Base-by-base conservation (phyloP, 53 echinoderm and acorn worm species). In the Echinometra lucunter region DNA sequence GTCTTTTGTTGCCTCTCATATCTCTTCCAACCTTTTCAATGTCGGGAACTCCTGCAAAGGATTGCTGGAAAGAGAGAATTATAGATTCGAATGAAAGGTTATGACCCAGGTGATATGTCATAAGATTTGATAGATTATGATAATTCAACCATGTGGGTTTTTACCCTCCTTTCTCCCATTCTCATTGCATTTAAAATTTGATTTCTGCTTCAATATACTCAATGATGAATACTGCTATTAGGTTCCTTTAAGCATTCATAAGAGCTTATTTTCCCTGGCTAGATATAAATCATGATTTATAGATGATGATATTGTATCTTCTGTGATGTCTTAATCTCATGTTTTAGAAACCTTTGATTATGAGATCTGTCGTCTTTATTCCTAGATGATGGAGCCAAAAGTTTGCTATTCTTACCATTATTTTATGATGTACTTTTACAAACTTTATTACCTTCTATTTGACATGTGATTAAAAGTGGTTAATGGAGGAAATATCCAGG, bases 281-380 rank as follows among this genome's bases (percentile, higher is more conserved):
- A 35, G 35, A 16, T 72, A 72, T 72, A 72, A 72, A 78, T 78
- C 78, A 78, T 78, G 78, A 78, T 78, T 78, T 42, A 78, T 78
- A 35, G 10, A 19, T 78, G 78, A 78, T 42, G 78, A 21, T 78
- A 40, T 18, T 78, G 4, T 78, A 78, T 40, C 19, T 40, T 78
- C 6, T 18, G 2, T 40, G 42, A 78, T 30, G 38, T 78, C 78
- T 78, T 78, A 78, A 78, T 78, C 42, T 78, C 78, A 78, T 78
- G 42, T 78, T 78, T 78, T 78, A 42, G 78, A 78, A 42, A 78
- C 42, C 78, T 78, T 42, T 78, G 6, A 78, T 78, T 23, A 2
- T 30, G 78, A 40, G 38, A 6, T 78, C 42, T 40, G 21, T 42
- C 78, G 42, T 78, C 42, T 19, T 78, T 19, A 7, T 8, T 38